Conservation (phyloP, 1,140 invertebrate genomes). For the Sarcophaga peregrina region DNA sequence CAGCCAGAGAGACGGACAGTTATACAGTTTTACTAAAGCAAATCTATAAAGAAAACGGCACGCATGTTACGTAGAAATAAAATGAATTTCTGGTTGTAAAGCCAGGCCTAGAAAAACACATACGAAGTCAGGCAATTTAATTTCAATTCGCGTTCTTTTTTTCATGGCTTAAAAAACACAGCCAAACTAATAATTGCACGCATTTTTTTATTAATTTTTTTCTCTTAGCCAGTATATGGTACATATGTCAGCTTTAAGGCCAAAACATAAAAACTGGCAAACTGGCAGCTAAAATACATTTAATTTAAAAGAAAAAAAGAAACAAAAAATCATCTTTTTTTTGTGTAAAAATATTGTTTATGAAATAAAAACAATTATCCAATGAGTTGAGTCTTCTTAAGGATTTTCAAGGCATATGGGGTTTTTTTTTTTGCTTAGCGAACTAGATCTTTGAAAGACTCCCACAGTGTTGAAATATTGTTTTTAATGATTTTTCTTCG, state of each 20-base stretch:
- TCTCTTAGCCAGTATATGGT: not conserved
- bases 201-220: not conserved
- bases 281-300: conserved; percentile 8
- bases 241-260: not conserved
- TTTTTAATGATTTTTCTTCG: not conserved
- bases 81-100: not conserved
- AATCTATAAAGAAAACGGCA: not conserved
- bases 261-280: not conserved
- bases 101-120: too few species aligned
- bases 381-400: too few species aligned
- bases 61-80: not conserved
- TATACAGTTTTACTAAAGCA: not conserved
- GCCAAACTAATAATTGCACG: conserved; percentile 17
- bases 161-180: not conserved
- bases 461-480: not conserved
- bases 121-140: not conserved
- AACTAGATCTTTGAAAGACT: conserved; percentile 19
- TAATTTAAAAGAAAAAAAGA: not conserved
- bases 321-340: not conserved
- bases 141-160: not conserved
- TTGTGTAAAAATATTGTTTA: too few species aligned
- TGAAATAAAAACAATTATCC: conserved; percentile 8
- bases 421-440: not conserved
- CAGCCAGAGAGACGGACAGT: not conserved
- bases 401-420: too few species aligned